Base-by-base conservation (phyloP, 2,113 vertebrate species). In the Tauraco erythrolophus region DNA sequence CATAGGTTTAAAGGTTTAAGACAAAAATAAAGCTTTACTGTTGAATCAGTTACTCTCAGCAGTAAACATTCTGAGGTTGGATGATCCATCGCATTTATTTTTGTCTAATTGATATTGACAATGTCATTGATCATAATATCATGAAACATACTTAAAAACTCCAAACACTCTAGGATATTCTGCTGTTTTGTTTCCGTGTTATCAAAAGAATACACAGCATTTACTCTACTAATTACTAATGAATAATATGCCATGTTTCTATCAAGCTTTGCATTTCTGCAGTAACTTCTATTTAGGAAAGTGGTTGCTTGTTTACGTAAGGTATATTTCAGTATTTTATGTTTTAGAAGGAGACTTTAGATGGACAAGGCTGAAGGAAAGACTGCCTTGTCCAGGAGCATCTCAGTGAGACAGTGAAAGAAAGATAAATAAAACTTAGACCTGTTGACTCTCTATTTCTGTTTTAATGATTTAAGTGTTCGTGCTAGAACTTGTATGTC, bases 391-490 rank as follows among this genome's bases (percentile, higher is more conserved):
- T 90, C 54, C 66, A 80, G 75, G 51, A 86, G 23, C 30, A 35
- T 81, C 68, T 90, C 35, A n/a, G 46, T 46, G 56, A 95, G 60
- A 56, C 80, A 35, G 25, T 43, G 35, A 43, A 80, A 56, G 61
- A 87, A 50, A 11, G 74, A 68, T 56, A 85, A 95, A 84, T 94
- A 71, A 93, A 88, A 77, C 33, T 65, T 25, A 86, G 56, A 91
- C 71, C 60, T 75, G 68, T 92, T 91, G 92, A 74, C 64, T 94
- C 46, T 68, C 28, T 89, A 7, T 86, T 96, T 84, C 84, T 91
- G 39, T 90, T 95, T 74, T 86, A 86, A 66, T 56, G 43, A 61
- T 92, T 85, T 23, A 56, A 53, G 17, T 70, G 48, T 86, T 97
- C 94, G 2, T 84, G 96, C 83, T 92, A 33, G 56, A 81, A 96